Evolutionary conservation across 2,888 invertebrate species (phyloP).

Genomic region (Campoplex capitator): DNA sequence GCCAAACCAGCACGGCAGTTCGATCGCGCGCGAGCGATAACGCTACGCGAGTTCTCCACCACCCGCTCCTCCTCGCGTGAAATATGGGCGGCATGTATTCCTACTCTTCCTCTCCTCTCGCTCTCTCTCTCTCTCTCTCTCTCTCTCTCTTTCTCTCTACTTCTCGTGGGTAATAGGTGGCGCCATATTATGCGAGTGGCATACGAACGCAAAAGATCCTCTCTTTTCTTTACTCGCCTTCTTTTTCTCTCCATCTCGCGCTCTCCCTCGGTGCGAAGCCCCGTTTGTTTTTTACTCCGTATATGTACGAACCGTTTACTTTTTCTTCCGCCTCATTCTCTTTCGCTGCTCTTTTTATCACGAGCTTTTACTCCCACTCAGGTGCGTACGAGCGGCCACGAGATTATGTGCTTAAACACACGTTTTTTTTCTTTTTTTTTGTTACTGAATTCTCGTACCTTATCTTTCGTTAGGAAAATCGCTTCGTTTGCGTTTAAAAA

Average conservation of each 20-base stretch:
- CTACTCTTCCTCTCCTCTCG: not conserved
- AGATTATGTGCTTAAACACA: constrained; percentile 18
- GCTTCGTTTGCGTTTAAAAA: constrained; percentile 9
- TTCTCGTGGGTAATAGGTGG: constrained; percentile 53
- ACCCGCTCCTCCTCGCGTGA: constrained; percentile 51
- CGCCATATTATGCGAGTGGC: constrained; percentile 49
- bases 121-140: no score
- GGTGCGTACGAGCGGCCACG: not conserved
- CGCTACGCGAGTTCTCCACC: constrained; percentile 33
- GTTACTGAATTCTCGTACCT: not conserved
- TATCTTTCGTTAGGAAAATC: not conserved
- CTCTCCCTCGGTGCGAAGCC: not conserved
- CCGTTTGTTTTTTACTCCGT: constrained; percentile 21
- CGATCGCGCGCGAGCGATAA: constrained; percentile 58
- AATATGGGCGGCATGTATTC: constrained; percentile 59
- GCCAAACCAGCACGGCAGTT: constrained; percentile 40
- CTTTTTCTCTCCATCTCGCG: constrained; percentile 9
- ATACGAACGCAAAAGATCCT: constrained; percentile 24
- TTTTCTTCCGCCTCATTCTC: constrained; percentile 19
- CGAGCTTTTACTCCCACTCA: not conserved
- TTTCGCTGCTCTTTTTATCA: constrained; percentile 24
- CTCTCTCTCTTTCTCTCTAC: not conserved
- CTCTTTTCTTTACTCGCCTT: not conserved
- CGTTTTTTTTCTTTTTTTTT: not conserved
- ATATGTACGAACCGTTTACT: constrained; percentile 9